Evolutionary conservation across 2,797 vertebrate genomes (phyloP).

Genomic region (Acrocephalus scirpaceus): DNA sequence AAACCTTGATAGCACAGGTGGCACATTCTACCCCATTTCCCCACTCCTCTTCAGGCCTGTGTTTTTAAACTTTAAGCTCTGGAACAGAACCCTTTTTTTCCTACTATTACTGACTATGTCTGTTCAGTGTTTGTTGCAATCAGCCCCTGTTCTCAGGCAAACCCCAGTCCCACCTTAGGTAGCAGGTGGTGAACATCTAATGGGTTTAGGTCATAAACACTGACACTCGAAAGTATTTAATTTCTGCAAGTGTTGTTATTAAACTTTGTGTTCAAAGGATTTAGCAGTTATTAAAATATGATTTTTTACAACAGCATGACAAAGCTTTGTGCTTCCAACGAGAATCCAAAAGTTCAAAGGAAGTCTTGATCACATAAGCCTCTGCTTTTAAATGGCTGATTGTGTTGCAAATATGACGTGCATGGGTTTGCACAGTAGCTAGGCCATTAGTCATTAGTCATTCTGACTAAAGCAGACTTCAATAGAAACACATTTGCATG

Average conservation of each 20-base stretch:
- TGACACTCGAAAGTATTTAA: accelerated
- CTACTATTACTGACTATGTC: accelerated
- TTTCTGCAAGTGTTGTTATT: slow-evolving; percentile 2
- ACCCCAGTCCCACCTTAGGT: neutral
- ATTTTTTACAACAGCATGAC: slow-evolving; percentile 5
- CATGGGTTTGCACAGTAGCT: neutral
- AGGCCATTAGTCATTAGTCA: neutral
- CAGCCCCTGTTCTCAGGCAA: neutral
- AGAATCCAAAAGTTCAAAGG: slow-evolving; percentile 41
- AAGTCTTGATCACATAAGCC: slow-evolving; percentile 22
- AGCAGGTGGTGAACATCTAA: neutral
- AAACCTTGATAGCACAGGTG: accelerated
- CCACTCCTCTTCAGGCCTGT: neutral
- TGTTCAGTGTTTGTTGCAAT: neutral
- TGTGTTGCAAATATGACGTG: neutral
- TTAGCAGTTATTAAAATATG: slow-evolving; percentile 27
- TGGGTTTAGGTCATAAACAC: neutral
- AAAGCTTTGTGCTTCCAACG: neutral
- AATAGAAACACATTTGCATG: neutral
- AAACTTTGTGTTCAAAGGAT: slow-evolving; percentile 15
- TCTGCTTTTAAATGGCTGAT: neutral
- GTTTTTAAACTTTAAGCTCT: neutral
- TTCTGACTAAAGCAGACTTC: neutral
- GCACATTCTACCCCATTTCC: neutral
- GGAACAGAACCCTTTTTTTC: neutral